Conservation (phyloP, 2,113 vertebrate genomes). For the Psettodes erumei region DNA sequence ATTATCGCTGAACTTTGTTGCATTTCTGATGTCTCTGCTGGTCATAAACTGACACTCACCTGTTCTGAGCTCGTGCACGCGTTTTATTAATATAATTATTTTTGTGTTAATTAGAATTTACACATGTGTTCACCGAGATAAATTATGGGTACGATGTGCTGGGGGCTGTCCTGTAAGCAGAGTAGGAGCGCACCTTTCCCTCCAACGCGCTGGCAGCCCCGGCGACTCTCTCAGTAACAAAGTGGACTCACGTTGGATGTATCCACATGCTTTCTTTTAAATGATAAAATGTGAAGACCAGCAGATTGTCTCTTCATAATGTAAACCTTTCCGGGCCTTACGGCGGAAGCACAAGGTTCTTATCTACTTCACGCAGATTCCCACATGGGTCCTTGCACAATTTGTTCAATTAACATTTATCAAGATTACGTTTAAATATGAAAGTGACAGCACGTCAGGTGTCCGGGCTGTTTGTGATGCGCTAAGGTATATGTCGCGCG, state of each 20-base stretch:
- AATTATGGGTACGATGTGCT: neutral
- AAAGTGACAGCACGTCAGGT: neutral
- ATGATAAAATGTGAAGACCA: neutral
- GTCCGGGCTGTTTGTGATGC: neutral
- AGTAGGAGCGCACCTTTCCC: conserved; percentile 47
- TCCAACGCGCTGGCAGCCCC: conserved; percentile 8
- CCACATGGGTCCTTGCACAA: conserved; percentile 40
- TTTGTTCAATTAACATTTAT: conserved; percentile 41
- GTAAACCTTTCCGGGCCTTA: neutral
- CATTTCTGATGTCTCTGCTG: neutral
- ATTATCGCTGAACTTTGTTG: conserved; percentile 33
- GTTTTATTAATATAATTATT: no score
- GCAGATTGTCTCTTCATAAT: neutral
- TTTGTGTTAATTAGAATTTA: conserved; percentile 6
- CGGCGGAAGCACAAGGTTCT: conserved; percentile 12
- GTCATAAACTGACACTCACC: conserved; percentile 13
- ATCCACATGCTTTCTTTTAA: neutral
- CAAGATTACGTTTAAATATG: conserved; percentile 33
- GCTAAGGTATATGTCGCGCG: neutral
- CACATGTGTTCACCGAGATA: conserved; percentile 1
- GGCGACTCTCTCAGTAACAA: neutral
- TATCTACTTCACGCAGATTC: conserved; percentile 33
- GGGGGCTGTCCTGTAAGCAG: conserved; percentile 32
- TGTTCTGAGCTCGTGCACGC: conserved; percentile 23
- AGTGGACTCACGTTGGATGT: neutral